These are phyloP conservation scores for Indicator maculatus DNA, from an alignment of 2,113 vertebrate genomes.

Conservation along the genomic window DNA sequence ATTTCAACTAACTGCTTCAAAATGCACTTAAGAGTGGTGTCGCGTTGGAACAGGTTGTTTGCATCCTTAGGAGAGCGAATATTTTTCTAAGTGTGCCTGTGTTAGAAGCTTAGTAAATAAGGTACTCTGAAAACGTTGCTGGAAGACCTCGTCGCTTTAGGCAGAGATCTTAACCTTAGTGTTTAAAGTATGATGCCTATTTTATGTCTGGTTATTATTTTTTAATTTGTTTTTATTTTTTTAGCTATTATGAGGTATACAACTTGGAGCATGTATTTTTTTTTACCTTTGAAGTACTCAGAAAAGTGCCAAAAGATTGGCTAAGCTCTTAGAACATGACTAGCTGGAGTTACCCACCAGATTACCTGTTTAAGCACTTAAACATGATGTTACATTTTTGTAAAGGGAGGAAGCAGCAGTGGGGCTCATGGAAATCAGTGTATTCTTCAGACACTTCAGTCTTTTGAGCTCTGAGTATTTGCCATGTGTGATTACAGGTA, in stretches of 20 bases:
- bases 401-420: background rate
- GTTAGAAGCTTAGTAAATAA: background rate
- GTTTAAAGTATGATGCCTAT: background rate
- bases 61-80: background rate
- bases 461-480: background rate
- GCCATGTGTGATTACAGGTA: background rate
- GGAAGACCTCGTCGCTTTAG: background rate
- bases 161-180: background rate
- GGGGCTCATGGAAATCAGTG: background rate
- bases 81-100: background rate
- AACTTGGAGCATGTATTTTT: background rate
- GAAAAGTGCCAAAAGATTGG: background rate
- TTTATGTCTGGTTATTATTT: background rate
- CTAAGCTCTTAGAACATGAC: background rate
- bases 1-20: background rate
- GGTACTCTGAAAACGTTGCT: background rate
- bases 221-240: background rate
- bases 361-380: background rate
- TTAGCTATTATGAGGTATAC: background rate
- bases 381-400: background rate
- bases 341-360: background rate
- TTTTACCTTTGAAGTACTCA: background rate
- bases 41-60: background rate
- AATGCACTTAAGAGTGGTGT: background rate
- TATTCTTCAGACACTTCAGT: background rate